These are phyloP conservation scores for Apamea anceps DNA, from an alignment of 2,888 invertebrate genomes.

Conservation along the genomic window DNA sequence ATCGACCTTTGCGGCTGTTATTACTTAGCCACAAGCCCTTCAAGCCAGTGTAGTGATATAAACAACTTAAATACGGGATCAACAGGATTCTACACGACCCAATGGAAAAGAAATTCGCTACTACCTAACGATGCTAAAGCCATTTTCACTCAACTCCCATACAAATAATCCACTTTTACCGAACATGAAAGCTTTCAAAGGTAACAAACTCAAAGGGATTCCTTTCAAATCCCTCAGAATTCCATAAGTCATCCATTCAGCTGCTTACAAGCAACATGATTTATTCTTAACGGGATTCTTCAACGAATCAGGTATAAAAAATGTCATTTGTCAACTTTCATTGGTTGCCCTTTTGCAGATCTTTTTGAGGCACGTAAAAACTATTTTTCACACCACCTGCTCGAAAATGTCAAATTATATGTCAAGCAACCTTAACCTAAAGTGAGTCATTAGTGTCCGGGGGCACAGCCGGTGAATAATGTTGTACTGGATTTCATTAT, in stretches of 20 bases:
- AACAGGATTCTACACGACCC: neutral
- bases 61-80: neutral
- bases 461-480: too few species aligned
- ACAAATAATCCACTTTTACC: constrained; percentile 43
- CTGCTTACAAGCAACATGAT: constrained; percentile 49
- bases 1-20: too few species aligned
- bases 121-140: neutral
- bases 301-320: constrained; percentile 30
- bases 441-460: too few species aligned
- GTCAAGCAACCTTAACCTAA: too few species aligned
- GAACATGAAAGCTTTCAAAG: constrained; percentile 41
- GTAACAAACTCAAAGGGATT: constrained; percentile 40
- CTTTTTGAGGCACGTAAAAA: constrained; percentile 25
- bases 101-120: neutral
- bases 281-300: constrained; percentile 47
- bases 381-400: too few species aligned
- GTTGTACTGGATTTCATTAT: too few species aligned
- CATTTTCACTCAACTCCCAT: constrained; percentile 22
- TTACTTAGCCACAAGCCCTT: too few species aligned
- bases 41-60: neutral
- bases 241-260: constrained; percentile 65
- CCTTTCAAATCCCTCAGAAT: constrained; percentile 42
- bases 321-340: constrained; percentile 61
- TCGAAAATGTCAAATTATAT: too few species aligned
- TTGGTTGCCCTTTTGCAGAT: constrained; percentile 18